phyloP scores from a whole-genome alignment of 2,113 vertebrate species.

The Seriola quinqueradiata region DNA sequence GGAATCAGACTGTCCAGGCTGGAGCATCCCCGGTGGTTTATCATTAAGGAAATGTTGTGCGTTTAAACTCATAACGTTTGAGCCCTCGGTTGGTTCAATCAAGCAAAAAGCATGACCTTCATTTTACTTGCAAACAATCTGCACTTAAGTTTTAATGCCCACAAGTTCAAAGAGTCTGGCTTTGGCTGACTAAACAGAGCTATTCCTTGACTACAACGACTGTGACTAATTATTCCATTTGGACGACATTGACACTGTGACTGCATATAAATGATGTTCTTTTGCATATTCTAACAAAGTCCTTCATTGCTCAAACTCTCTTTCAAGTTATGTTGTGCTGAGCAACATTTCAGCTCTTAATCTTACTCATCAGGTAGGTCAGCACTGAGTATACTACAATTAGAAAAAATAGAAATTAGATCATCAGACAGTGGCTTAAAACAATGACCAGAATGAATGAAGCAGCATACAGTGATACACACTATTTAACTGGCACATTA shows the following conservation, averaged over 20 bases:
- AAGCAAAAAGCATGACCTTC: constrained; percentile 33
- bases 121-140: constrained; percentile 49
- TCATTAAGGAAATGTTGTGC: background rate
- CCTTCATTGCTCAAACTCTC: constrained; percentile 36
- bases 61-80: constrained; percentile 12
- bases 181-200: constrained; percentile 31
- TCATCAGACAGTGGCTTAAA: background rate
- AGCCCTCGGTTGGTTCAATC: constrained; percentile 13
- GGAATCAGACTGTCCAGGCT: background rate
- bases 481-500: background rate
- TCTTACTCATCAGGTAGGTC: background rate
- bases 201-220: constrained; percentile 16
- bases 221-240: constrained; percentile 54
- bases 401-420: background rate
- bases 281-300: constrained; percentile 38
- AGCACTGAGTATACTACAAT: background rate
- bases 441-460: background rate
- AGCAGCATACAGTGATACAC: background rate
- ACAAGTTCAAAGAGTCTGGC: constrained; percentile 29
- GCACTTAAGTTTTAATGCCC: constrained; percentile 16
- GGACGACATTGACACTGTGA: constrained; percentile 32
- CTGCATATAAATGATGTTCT: constrained; percentile 34
- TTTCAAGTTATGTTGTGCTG: background rate
- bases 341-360: background rate
- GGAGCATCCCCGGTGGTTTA: accelerated